Conservation (phyloP, 2,113 vertebrate species). For the Scortum barcoo region DNA sequence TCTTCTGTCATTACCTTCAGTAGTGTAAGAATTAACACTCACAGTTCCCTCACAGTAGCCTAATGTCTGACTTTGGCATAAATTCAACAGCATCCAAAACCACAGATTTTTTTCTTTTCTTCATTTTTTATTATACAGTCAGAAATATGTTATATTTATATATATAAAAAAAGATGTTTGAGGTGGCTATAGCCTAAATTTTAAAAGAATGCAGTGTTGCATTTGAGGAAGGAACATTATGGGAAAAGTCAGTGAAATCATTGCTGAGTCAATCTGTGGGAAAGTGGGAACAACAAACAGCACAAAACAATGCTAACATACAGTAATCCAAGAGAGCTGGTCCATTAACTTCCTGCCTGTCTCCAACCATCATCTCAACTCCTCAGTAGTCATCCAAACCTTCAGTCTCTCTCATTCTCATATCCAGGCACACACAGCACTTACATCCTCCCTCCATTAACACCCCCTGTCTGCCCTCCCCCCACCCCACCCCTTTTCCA, state of each 20-base stretch:
- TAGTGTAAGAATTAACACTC: background rate
- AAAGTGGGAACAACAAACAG: slow-evolving; percentile 33
- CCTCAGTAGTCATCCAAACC: slow-evolving; percentile 25
- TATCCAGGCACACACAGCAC: slow-evolving; percentile 42
- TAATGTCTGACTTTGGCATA: background rate
- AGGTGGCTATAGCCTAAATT: background rate
- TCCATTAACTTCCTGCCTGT: slow-evolving; percentile 21
- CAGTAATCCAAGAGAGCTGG: slow-evolving; percentile 1
- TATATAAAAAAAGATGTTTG: no score
- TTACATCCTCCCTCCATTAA: slow-evolving; percentile 66
- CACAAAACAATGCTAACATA: slow-evolving; percentile 20
- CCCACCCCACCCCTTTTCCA: slow-evolving; percentile 60
- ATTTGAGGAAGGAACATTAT: background rate
- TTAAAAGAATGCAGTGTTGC: background rate
- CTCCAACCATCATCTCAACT: slow-evolving; percentile 22
- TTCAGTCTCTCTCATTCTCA: slow-evolving; percentile 38
- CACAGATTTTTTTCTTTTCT: background rate
- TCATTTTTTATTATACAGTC: background rate
- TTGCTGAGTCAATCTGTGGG: slow-evolving; percentile 35
- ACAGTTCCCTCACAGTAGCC: background rate
- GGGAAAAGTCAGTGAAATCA: background rate
- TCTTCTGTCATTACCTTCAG: background rate
- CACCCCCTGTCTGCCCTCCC: slow-evolving; percentile 54
- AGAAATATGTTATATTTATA: background rate
- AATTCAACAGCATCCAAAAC: background rate